Evolutionary conservation across 2,888 invertebrate species (phyloP), one percentile per base, ranked within the genome.

Genomic region (Drosophila neoperkinsi): DNA sequence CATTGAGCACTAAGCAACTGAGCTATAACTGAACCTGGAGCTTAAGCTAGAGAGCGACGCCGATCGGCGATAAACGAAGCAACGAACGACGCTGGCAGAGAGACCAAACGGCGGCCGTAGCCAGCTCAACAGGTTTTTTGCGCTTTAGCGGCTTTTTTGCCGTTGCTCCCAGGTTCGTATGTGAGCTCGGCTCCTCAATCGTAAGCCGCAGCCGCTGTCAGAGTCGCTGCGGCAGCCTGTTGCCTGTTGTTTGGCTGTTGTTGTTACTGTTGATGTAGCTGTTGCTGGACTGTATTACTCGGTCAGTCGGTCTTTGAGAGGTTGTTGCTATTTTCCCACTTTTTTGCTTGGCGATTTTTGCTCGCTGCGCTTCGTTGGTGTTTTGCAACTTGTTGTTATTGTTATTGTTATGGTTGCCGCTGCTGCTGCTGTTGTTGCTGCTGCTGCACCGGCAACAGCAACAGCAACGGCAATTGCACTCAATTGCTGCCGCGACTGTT

Each of bases 251-350:
- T 74, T 60, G 33, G 73, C 30, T 58, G 68, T 61, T 74, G 66
- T 53, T 79, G 69, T 28, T 73, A 61, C 9, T 66, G 70, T 59
- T 74, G 72, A 6, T 58, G 57, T 41, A 72, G 70, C 53, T 74
- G 63, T 71, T 74, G 80, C 90, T 92, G 92, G 92, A 93, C 92
- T 93, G 93, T 93, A 93, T 93, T 93, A 93, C 93, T 93, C 93
- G 93, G 93, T 93, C 93, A 93, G 93, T 93, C 93, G 93, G 93
- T 93, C 93, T 93, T 93, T 90, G 93, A 93, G 93, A 92, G 92
- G 92, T 93, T 93, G 92, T 93, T 92, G 92, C 92, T 92, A 92
- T 92, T 85, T 91, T 90, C 90, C 88, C 74, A 81, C 71, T 80
- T 81, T 76, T 77, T 75, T 84, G 78, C 79, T 74, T 74, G 64